Percentiles rank a stretch among this genome's conserved stretches.
phyloP scores from a whole-genome alignment of 2,113 vertebrate genomes.

The Ivindomyrus marchei region DNA sequence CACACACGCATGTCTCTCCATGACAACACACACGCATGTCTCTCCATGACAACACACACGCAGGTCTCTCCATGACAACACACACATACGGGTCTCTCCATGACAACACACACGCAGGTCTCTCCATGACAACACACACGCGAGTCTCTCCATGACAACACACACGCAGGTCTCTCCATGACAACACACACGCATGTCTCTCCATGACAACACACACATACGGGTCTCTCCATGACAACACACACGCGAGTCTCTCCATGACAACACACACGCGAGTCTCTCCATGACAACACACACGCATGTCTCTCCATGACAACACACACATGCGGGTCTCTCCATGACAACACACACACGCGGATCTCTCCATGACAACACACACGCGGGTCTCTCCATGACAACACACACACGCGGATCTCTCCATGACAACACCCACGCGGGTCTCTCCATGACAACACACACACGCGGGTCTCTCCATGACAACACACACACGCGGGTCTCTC shows the following conservation, averaged over 20 bases:
- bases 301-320: conserved; percentile 27
- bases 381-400: conserved; percentile 26
- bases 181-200: conserved; percentile 25
- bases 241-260: conserved; percentile 23
- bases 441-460: conserved; percentile 27
- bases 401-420: not conserved
- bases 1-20: not conserved
- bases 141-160: conserved; percentile 26
- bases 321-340: conserved; percentile 3
- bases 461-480: not conserved
- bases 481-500: conserved; percentile 30
- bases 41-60: conserved; percentile 26
- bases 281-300: conserved; percentile 12
- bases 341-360: too few species aligned
- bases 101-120: conserved; percentile 23
- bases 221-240: not conserved
- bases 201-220: conserved; percentile 26
- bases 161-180: not conserved
- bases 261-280: conserved; percentile 19
- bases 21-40: conserved; percentile 29
- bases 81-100: not conserved
- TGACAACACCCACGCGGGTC: conserved; percentile 23
- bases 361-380: conserved; percentile 17
- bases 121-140: conserved; percentile 27
- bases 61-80: conserved; percentile 25